phyloP scores from a whole-genome alignment of 2,113 vertebrate genomes.

The Polyodon spathula region DNA sequence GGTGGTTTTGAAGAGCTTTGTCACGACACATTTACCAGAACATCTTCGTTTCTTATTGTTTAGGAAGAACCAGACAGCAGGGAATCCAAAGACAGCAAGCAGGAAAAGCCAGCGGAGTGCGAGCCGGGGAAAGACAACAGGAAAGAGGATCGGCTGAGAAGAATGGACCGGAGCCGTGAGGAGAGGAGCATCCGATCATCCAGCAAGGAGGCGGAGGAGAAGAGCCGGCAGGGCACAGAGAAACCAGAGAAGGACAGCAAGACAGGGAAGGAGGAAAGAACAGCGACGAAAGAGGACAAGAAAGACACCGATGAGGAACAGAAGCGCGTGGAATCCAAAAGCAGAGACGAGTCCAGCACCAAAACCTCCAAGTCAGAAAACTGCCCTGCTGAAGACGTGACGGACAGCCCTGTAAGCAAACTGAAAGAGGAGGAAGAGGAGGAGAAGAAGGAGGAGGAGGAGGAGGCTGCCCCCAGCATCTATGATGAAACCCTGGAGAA shows the following conservation, averaged over 20 bases:
- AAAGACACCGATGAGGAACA: constrained; percentile 21
- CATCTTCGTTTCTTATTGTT: too few species aligned
- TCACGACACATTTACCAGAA: too few species aligned
- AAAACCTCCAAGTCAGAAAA: constrained; percentile 30
- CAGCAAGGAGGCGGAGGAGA: constrained; percentile 21
- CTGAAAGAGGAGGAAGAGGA: constrained; percentile 42
- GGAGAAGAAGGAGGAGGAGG: constrained; percentile 44
- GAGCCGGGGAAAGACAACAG: constrained; percentile 54
- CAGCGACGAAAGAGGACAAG: constrained; percentile 25
- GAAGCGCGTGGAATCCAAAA: constrained; percentile 22
- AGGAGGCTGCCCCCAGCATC: constrained; percentile 70
- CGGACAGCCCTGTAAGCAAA: constrained; percentile 32
- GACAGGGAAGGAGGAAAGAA: constrained; percentile 35
- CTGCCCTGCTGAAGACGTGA: constrained; percentile 30
- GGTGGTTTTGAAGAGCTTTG: too few species aligned
- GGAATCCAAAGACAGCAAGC: background rate
- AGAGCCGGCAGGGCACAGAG: background rate
- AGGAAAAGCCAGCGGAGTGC: constrained; percentile 26
- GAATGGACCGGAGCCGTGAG: constrained; percentile 58
- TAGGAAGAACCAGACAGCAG: too few species aligned
- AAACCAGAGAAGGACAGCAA: background rate
- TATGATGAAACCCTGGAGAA: constrained; percentile 84
- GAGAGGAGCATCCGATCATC: constrained; percentile 33
- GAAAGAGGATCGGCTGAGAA: constrained; percentile 57
- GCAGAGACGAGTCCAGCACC: background rate